A percentile compares a stretch with the other conserved stretches of the same genome.
Evolutionary conservation across 2,888 invertebrate species (phyloP).

Genomic region (Parapristionchus giblindavisi): DNA sequence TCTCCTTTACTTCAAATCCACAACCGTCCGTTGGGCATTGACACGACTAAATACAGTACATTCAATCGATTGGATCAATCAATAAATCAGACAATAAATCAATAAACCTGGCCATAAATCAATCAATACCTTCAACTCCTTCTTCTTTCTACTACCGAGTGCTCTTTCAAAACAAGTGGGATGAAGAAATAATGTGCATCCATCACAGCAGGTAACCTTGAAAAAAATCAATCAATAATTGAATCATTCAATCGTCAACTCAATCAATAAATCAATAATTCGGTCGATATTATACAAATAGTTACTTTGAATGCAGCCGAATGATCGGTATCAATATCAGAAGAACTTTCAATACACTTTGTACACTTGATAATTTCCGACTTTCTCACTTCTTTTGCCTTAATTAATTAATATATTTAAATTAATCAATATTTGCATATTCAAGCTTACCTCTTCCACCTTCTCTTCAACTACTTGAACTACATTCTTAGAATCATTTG

Average conservation of each 20-base stretch:
- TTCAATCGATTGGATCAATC: no score
- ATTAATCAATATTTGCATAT: no score
- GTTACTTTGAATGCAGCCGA: conserved; percentile 7
- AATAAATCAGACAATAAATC: no score
- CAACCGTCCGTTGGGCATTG: conserved; percentile 9
- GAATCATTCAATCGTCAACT: no score
- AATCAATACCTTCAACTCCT: conserved; percentile 25
- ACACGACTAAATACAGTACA: neutral
- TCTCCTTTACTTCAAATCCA: neutral
- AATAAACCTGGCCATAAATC: no score
- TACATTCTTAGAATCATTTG: no score
- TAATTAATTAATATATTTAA: no score
- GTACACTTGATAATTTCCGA: neutral
- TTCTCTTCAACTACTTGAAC: no score
- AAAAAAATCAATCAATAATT: no score
- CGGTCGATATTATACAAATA: neutral
- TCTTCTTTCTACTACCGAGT: conserved; percentile 30
- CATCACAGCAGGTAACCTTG: conserved; percentile 22
- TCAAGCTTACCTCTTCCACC: no score
- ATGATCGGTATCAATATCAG: neutral
- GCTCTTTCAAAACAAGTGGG: conserved; percentile 8
- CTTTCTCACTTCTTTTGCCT: neutral
- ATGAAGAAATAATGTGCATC: conserved; percentile 10
- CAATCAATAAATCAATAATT: no score
- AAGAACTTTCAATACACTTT: neutral